Conservation (phyloP, 2,113 vertebrate species). For the Oreotrochilus melanogaster region DNA sequence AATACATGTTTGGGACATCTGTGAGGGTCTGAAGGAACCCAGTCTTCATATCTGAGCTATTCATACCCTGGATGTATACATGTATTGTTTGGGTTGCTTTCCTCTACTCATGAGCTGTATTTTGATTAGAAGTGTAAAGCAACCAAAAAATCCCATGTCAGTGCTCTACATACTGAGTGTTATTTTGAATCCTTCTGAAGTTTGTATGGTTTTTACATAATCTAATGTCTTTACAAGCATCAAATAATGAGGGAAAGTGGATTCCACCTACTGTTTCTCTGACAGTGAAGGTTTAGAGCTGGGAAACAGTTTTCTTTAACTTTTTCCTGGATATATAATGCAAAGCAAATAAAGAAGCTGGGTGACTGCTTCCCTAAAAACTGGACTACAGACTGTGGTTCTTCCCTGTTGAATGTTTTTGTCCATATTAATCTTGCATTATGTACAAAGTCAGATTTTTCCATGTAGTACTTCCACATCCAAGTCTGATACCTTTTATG, state of each 20-base stretch:
- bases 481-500: not conserved
- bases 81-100: not conserved
- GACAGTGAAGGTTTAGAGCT: not conserved
- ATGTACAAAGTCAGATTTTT: not conserved
- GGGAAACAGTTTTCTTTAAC: not conserved
- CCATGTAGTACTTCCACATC: not conserved
- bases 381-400: not conserved
- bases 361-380: not conserved
- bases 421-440: not conserved
- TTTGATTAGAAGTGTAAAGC: not conserved
- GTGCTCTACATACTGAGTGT: not conserved
- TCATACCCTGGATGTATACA: not conserved
- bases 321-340: not conserved
- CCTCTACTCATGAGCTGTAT: not conserved
- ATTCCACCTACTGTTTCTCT: not conserved
- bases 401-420: not conserved
- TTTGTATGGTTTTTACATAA: not conserved
- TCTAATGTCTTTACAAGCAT: not conserved
- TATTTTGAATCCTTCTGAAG: not conserved
- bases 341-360: not conserved
- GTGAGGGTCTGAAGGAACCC: not conserved
- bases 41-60: not conserved
- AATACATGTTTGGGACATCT: not conserved
- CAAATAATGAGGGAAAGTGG: not conserved
- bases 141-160: not conserved